These are phyloP conservation scores for Tenthredo livida DNA, from an alignment of 2,888 invertebrate species.

Conservation along the genomic window DNA sequence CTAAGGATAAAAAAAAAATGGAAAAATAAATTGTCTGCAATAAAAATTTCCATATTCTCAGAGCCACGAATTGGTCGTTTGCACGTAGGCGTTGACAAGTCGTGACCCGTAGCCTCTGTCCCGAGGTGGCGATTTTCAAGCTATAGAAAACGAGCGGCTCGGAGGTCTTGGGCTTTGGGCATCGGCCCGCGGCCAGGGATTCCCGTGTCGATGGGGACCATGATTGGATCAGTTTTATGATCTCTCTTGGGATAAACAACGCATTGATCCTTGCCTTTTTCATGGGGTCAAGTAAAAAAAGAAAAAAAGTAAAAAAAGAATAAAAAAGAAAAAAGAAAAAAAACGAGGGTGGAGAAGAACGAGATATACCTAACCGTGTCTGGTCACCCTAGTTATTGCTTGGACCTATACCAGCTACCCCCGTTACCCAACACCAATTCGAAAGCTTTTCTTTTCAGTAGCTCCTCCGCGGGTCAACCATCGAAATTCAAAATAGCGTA, in stretches of 20 bases:
- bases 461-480: not conserved
- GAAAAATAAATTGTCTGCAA: slow-evolving; percentile 4
- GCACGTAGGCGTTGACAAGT: slow-evolving; percentile 43
- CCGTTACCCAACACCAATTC: not conserved
- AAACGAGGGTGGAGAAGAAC: not conserved
- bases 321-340: too few relatives aligned
- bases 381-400: slow-evolving; percentile 15
- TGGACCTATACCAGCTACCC: not conserved
- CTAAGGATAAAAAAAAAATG: not conserved
- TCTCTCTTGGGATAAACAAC: slow-evolving; percentile 78
- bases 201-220: slow-evolving; percentile 74
- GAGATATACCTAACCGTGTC: not conserved
- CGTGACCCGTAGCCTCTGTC: slow-evolving; percentile 39
- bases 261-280: slow-evolving; percentile 71
- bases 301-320: not conserved
- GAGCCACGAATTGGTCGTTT: slow-evolving; percentile 24
- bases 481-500: slow-evolving; percentile 28
- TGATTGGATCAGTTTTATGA: slow-evolving; percentile 81
- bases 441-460: slow-evolving; percentile 31
- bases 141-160: not conserved
- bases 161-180: slow-evolving; percentile 58
- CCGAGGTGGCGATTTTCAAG: slow-evolving; percentile 60
- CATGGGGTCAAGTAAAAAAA: not conserved
- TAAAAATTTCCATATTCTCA: slow-evolving; percentile 47
- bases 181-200: slow-evolving; percentile 67